These are phyloP conservation scores for Podarcis siculus DNA, from an alignment of 2,797 vertebrate species.

Conservation along the genomic window DNA sequence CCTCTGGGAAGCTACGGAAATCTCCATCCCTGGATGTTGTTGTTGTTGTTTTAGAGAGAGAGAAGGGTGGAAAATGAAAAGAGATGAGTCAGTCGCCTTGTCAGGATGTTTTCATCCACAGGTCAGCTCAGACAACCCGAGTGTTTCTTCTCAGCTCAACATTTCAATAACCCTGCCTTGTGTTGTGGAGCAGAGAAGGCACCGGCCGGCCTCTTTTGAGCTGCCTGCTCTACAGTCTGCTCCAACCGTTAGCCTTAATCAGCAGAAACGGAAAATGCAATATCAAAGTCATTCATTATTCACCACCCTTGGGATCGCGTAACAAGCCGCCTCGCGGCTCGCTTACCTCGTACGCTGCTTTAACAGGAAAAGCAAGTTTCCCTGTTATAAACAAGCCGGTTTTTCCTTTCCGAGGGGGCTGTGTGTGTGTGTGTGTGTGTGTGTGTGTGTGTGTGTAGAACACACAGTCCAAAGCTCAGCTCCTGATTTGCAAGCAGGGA, in stretches of 20 bases:
- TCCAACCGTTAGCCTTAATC: neutral
- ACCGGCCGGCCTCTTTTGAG: accelerated
- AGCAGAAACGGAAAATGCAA: conserved; percentile 23
- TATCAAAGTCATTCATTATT: conserved; percentile 50
- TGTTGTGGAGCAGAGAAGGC: accelerated
- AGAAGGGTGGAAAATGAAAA: too few species aligned
- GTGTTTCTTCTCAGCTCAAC: neutral
- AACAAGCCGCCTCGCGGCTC: conserved; percentile 25
- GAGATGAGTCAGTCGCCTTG: neutral
- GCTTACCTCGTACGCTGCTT: neutral
- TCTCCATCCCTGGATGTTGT: neutral
- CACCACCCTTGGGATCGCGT: neutral
- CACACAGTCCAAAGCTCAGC: too few species aligned
- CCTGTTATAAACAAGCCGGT: neutral
- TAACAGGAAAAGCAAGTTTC: accelerated
- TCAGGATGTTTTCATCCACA: neutral
- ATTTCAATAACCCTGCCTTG: neutral
- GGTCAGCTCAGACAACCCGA: neutral
- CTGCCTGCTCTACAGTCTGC: accelerated
- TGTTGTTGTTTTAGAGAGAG: neutral
- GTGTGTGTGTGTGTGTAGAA: too few species aligned
- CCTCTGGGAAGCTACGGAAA: too few species aligned
- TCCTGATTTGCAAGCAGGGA: neutral
- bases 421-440: too few species aligned
- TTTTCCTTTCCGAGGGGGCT: neutral